Conservation (phyloP, 2,797 vertebrate genomes). For the Gadopsis marmoratus region DNA sequence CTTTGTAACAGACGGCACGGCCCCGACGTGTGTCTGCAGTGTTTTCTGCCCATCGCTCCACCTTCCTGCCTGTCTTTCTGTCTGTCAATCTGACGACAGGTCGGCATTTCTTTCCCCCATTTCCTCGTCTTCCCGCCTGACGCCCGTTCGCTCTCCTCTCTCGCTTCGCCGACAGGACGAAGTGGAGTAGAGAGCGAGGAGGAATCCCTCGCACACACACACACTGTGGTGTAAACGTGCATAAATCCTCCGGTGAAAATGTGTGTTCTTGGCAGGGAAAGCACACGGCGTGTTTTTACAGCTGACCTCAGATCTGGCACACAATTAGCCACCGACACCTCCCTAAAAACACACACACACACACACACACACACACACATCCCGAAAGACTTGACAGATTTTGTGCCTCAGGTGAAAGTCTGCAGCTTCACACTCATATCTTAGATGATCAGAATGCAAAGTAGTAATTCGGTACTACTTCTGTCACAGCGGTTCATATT, state of each 20-base stretch:
- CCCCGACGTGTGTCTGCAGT: too few relatives aligned
- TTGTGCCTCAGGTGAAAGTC: background rate
- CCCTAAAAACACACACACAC: background rate
- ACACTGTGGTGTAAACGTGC: background rate
- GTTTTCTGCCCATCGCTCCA: background rate
- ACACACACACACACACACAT: conserved; percentile 3
- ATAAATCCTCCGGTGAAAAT: background rate
- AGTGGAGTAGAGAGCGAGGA: background rate
- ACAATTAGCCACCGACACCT: background rate
- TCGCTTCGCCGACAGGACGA: background rate
- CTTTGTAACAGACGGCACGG: too few relatives aligned
- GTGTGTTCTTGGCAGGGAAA: conserved; percentile 9
- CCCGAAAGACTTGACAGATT: too few relatives aligned
- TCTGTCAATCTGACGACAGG: background rate
- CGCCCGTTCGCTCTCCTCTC: background rate
- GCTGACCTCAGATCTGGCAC: conserved; percentile 6
- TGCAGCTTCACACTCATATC: background rate
- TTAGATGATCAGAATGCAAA: background rate
- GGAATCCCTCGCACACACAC: conserved; percentile 13
- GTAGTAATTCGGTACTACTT: too few relatives aligned
- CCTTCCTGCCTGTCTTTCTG: background rate
- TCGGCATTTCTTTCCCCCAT: background rate
- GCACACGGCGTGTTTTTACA: background rate
- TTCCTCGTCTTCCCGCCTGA: background rate
- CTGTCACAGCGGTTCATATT: background rate